Conservation (phyloP, 2,113 vertebrate species). For the Mobula hypostoma region DNA sequence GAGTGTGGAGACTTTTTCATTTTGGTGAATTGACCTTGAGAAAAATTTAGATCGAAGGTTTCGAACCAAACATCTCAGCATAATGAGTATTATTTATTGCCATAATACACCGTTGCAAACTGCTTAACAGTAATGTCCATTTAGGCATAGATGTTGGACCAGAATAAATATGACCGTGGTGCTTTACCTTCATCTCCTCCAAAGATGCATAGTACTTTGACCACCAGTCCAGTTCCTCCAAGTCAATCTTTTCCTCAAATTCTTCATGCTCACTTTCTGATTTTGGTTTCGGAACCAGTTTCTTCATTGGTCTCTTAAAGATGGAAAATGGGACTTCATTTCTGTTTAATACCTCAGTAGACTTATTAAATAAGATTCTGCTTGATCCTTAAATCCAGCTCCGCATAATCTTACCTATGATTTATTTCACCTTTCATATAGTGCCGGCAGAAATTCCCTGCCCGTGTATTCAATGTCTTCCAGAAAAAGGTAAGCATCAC, state of each 20-base stretch:
- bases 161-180: not conserved
- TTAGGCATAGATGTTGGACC: not conserved
- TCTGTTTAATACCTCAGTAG: too few relatives aligned
- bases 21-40: not conserved
- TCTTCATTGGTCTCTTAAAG: conserved; percentile 64
- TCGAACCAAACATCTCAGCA: not conserved
- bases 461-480: too few relatives aligned
- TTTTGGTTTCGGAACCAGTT: conserved; percentile 47
- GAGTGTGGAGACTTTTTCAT: not conserved
- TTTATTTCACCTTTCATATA: too few relatives aligned
- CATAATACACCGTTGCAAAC: not conserved
- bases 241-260: conserved; percentile 74
- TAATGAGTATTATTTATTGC: not conserved
- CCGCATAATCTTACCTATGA: too few relatives aligned
- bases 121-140: not conserved
- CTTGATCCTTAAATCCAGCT: too few relatives aligned
- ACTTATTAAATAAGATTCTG: not conserved
- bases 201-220: conserved; percentile 85
- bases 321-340: conserved; percentile 15
- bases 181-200: conserved; percentile 68
- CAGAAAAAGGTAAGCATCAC: too few relatives aligned
- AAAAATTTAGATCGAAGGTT: not conserved
- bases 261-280: conserved; percentile 55
- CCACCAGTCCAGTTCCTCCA: conserved; percentile 91
- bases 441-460: too few relatives aligned